Evolutionary conservation across 1,140 invertebrate genomes (phyloP).

Genomic region (Heliconius congener): DNA sequence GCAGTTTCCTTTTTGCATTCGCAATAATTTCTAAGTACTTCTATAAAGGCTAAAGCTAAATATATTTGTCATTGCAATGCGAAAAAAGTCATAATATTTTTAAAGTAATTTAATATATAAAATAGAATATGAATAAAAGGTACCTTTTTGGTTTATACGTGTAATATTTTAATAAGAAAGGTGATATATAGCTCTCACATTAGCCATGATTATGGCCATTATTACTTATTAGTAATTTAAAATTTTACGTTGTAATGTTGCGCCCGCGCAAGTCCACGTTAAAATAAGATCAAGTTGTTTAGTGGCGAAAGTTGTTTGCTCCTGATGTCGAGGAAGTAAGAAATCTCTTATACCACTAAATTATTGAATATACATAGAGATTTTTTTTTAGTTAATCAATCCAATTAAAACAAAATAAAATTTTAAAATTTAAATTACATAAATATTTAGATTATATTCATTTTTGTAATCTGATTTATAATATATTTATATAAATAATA

Average conservation of each 20-base stretch:
- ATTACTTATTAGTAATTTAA: background rate
- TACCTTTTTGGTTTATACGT: background rate
- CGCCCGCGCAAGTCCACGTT: conserved; percentile 41
- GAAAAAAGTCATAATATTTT: no score
- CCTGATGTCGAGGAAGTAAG: conserved; percentile 68
- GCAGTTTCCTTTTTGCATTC: conserved; percentile 49
- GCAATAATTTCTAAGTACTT: conserved; percentile 1
- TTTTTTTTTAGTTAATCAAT: no score
- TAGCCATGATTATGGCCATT: background rate
- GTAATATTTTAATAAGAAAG: background rate
- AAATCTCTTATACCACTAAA: background rate
- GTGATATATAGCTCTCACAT: background rate
- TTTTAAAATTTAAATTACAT: no score
- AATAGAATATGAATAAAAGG: background rate
- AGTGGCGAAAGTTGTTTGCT: conserved; percentile 74
- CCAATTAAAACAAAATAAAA: no score
- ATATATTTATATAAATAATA: no score
- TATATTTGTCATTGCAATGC: conserved; percentile 37
- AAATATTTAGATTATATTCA: no score
- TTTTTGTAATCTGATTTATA: no score
- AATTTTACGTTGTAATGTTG: conserved; percentile 11
- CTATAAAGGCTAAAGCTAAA: conserved; percentile 36
- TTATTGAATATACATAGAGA: no score
- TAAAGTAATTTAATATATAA: background rate
- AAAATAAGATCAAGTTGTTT: conserved; percentile 36